Conservation (phyloP, 1,140 invertebrate genomes). For the Neomicropteryx cornuta region DNA sequence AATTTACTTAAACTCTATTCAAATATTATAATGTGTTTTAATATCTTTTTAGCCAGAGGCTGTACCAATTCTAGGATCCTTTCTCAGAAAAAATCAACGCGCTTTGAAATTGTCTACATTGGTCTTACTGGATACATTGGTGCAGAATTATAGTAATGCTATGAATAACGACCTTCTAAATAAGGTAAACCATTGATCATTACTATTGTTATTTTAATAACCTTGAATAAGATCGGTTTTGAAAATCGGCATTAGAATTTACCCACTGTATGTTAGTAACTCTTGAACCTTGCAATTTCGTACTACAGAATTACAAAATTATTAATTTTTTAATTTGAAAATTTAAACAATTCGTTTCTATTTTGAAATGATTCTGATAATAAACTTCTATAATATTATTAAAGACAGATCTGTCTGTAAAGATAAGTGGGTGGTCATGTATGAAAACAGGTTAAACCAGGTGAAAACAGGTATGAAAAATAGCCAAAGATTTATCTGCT, state of each 20-base stretch:
- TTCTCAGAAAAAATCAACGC: constrained; percentile 93
- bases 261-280: constrained; percentile 17
- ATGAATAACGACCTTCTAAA: constrained; percentile 61
- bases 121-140: constrained; percentile 80
- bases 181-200: constrained; percentile 42
- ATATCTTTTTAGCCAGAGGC: constrained; percentile 57
- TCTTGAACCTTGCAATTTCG: no score
- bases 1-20: constrained; percentile 3
- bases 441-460: no score
- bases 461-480: no score
- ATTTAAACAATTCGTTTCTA: no score
- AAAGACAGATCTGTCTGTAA: no score
- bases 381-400: no score
- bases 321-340: no score
- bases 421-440: no score
- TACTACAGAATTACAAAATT: no score
- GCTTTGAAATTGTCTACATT: constrained; percentile 88
- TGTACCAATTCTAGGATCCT: constrained; percentile 84
- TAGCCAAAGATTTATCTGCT: no score
- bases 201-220: not conserved
- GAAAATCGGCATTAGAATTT: constrained; percentile 20
- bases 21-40: constrained; percentile 5
- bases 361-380: no score
- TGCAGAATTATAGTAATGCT: constrained; percentile 69
- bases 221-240: no score